Evolutionary conservation across 2,113 vertebrate species (phyloP).

Genomic region (Dipodomys stephensi): DNA sequence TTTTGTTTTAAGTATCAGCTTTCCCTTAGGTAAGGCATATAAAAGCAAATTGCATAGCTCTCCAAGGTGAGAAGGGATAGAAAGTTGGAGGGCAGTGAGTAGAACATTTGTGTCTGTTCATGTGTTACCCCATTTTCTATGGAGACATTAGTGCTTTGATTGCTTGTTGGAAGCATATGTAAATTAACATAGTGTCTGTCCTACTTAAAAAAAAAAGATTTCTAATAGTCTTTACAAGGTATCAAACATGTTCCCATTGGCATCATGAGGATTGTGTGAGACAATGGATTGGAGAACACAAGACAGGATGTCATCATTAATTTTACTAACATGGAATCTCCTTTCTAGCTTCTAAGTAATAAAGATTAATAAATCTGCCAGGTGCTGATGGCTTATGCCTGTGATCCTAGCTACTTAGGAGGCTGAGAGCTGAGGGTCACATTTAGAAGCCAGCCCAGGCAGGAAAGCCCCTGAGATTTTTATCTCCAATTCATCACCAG

Average conservation of each 20-base stretch:
- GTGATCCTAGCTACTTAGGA: no score
- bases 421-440: no score
- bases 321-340: conserved; percentile 32
- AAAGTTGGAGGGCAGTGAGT: not conserved
- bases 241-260: conserved; percentile 13
- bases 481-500: no score
- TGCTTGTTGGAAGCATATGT: no score
- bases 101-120: no score
- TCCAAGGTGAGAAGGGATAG: not conserved
- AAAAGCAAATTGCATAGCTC: not conserved
- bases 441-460: no score
- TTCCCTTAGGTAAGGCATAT: not conserved
- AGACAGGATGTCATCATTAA: not conserved
- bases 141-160: no score
- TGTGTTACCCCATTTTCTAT: no score
- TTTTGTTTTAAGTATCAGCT: not conserved
- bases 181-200: no score
- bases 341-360: conserved; percentile 25
- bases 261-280: not conserved
- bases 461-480: no score
- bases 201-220: not conserved
- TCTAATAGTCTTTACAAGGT: conserved; percentile 11
- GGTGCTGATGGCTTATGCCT: no score
- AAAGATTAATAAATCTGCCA: conserved; percentile 43
- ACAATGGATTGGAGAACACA: not conserved